phyloP scores from a whole-genome alignment of 2,113 vertebrate species.

The Bujurquina vittata region DNA sequence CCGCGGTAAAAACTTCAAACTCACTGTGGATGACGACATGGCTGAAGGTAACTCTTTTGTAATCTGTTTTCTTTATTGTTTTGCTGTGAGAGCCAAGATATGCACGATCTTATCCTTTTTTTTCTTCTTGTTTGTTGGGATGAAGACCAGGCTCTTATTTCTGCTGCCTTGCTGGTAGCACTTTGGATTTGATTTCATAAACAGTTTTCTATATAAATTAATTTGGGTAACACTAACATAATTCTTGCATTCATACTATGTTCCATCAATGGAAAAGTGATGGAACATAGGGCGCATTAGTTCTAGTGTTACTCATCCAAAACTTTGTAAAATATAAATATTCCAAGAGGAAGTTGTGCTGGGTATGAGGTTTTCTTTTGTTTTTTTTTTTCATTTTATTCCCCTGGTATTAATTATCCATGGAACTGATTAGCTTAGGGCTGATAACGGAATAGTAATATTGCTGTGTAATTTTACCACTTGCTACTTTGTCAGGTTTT shows the following conservation, averaged over 20 bases:
- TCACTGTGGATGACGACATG: constrained; percentile 94
- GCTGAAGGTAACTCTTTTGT: constrained; percentile 86
- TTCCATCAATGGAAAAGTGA: not conserved
- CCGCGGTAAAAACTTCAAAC: constrained; percentile 92
- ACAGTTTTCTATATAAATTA: not conserved
- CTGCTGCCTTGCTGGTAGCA: not conserved
- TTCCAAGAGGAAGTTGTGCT: not conserved
- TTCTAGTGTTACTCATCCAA: not conserved
- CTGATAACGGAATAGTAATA: not conserved
- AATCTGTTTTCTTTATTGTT: not conserved
- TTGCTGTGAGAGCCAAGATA: not conserved
- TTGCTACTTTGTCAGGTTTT: no score
- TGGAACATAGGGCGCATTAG: not conserved
- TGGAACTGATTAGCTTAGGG: no score
- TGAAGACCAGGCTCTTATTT: not conserved
- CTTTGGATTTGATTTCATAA: not conserved
- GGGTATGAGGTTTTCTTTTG: not conserved
- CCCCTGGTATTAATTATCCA: not conserved
- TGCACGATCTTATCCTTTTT: not conserved
- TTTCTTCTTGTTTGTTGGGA: not conserved
- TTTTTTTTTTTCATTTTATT: not conserved
- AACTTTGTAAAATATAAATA: not conserved
- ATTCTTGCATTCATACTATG: not conserved
- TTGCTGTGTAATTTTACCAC: not conserved
- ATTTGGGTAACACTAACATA: no score